Evolutionary conservation across 37 sponge, comb jelly and placozoan species (phyloP).

Genomic region (Tethya wilhelma): DNA sequence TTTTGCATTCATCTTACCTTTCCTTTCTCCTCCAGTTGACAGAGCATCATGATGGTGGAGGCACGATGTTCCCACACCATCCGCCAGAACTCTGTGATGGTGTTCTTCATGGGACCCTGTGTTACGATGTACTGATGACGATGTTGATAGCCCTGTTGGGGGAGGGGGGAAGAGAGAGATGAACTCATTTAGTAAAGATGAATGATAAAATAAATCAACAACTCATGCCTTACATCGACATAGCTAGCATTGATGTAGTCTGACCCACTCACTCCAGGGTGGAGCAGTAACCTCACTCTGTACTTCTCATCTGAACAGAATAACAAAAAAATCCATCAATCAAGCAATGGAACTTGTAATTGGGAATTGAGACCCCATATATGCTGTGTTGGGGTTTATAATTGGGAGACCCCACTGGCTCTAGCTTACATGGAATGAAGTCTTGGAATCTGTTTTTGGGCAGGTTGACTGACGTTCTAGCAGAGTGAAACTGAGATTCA

Average conservation of each 20-base stretch:
- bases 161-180: background rate
- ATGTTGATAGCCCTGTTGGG: slow-evolving; percentile 70
- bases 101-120: slow-evolving; percentile 76
- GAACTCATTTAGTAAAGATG: background rate
- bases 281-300: slow-evolving; percentile 63
- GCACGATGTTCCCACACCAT: slow-evolving; percentile 89
- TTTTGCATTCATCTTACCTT: slow-evolving; percentile 23
- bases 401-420: no score
- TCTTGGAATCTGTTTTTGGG: slow-evolving; percentile 76
- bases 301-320: slow-evolving; percentile 60
- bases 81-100: slow-evolving; percentile 88
- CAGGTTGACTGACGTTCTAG: slow-evolving; percentile 41
- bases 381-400: no score
- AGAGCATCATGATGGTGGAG: slow-evolving; percentile 77
- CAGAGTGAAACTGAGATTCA: slow-evolving; percentile 33
- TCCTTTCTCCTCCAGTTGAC: slow-evolving; percentile 68
- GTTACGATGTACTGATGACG: slow-evolving; percentile 82
- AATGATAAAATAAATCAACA: background rate
- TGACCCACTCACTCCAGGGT: slow-evolving; percentile 70
- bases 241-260: slow-evolving; percentile 85
- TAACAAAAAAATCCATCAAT: background rate
- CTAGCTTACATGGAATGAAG: slow-evolving; percentile 70
- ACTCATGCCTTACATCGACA: slow-evolving; percentile 56
- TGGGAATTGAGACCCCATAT: no score
- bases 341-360: background rate